These are phyloP conservation scores for Mionectes olivaceus DNA, from an alignment of 2,797 vertebrate genomes.

Conservation along the genomic window DNA sequence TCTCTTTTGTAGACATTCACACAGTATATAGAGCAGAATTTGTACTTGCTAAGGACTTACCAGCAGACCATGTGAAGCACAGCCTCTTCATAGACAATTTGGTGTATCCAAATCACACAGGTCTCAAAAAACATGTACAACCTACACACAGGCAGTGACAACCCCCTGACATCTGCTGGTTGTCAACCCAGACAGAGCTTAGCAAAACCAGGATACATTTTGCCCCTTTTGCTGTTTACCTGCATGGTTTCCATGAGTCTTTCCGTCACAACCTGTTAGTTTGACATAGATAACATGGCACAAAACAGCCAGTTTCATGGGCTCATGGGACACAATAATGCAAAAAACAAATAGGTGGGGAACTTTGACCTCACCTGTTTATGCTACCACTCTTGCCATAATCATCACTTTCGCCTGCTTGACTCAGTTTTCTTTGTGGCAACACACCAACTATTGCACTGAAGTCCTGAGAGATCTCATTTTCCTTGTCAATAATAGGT, in stretches of 20 bases:
- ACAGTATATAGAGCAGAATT: background rate
- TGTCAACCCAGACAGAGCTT: background rate
- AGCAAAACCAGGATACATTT: background rate
- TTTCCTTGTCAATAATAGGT: background rate
- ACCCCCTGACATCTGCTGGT: background rate
- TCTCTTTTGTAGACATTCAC: background rate
- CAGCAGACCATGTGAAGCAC: background rate
- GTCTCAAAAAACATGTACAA: background rate
- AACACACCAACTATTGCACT: background rate
- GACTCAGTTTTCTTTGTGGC: background rate
- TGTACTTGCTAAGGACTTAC: background rate
- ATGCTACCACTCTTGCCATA: background rate
- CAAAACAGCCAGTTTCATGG: background rate
- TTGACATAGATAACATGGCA: background rate
- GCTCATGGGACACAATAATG: background rate
- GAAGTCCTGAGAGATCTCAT: background rate
- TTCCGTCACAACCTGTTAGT: background rate
- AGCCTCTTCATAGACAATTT: background rate
- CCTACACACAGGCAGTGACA: background rate
- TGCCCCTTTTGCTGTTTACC: background rate
- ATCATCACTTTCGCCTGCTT: background rate
- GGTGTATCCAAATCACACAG: background rate
- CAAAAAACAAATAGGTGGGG: background rate
- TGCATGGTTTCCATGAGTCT: background rate
- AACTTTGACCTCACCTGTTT: background rate